Percentiles rank a stretch among this genome's conserved stretches.
Conservation (phyloP, 2,113 vertebrate species). For the Pseudolaguvia tuberculata region DNA sequence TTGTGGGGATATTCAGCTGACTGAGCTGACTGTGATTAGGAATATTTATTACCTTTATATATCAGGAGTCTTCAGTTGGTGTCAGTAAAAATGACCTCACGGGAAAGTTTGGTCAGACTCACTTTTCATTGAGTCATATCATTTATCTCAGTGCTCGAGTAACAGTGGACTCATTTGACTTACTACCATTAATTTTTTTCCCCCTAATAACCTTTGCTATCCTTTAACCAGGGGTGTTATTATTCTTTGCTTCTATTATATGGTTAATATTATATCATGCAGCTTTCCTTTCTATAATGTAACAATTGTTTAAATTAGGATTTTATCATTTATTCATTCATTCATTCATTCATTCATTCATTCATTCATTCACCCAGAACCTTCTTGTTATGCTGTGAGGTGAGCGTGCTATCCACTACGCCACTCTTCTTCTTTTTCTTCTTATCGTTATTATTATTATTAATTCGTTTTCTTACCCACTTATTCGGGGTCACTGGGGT, state of each 20-base stretch:
- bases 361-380: too few relatives aligned
- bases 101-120: neutral
- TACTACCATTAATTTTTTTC: neutral
- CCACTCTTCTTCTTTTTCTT: too few relatives aligned
- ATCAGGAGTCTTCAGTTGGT: neutral
- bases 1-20: neutral
- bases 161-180: neutral
- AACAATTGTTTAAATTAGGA: neutral
- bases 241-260: neutral
- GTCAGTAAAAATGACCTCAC: neutral
- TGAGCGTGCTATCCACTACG: too few relatives aligned
- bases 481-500: too few relatives aligned
- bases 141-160: neutral
- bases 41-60: neutral
- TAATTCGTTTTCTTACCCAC: too few relatives aligned
- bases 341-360: neutral
- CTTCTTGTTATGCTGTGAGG: too few relatives aligned
- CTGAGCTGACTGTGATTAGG: neutral
- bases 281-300: neutral
- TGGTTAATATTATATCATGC: neutral
- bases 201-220: neutral
- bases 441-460: too few relatives aligned
- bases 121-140: neutral
- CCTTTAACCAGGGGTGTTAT: neutral
- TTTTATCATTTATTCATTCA: neutral